Base-by-base conservation (phyloP, 2,113 vertebrate species). In the Crotophaga sulcirostris region DNA sequence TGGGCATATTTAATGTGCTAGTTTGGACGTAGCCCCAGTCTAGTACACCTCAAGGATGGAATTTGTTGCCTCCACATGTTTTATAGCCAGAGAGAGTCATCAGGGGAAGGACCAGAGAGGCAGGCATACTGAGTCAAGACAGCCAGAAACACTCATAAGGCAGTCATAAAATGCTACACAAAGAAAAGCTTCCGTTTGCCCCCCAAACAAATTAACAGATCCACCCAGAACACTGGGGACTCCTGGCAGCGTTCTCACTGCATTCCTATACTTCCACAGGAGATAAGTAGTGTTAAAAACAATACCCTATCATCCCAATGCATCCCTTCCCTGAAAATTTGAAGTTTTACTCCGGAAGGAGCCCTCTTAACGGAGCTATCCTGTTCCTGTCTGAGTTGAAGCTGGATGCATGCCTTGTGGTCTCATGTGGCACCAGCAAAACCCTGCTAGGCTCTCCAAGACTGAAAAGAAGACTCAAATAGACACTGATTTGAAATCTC, bases 41-140 rank as follows among this genome's bases (percentile, higher is more conserved):
- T 77, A 77, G 34, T 47, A 69, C 56, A 86, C 44, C 63, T 89
- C 74, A 67, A 88, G 47, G 52, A 90, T 67, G 40, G 59, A 90
- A 94, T 84, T 31, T 56, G n/a, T 95, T 93, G 94, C 69, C 78
- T 93, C 63, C 76, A 81, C 34, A 15, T 31, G 84, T 86, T 93
- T 68, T 40, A 63, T 17, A 92, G 72, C 34, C 60, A 72, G 45
- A 79, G 31, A 75, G 12, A 66, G 38, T 16, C 6, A 6, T 52
- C 55, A 74, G 29, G 45, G 68, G 49, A 83, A 88, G 73, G 72
- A 83, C 67, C 42, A 64, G 31, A 69, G 66, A 68, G 59, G 36
- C n/a, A 92, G 29, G 33, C 33, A 89, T 56, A 72, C 20, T 58
- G 55, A 94, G 63, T 58, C 42, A 85, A 56, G 47, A 66, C 76